Evolutionary conservation across 2,888 invertebrate species (phyloP), one percentile per base, ranked within the genome.

Genomic region (Macaria notata): DNA sequence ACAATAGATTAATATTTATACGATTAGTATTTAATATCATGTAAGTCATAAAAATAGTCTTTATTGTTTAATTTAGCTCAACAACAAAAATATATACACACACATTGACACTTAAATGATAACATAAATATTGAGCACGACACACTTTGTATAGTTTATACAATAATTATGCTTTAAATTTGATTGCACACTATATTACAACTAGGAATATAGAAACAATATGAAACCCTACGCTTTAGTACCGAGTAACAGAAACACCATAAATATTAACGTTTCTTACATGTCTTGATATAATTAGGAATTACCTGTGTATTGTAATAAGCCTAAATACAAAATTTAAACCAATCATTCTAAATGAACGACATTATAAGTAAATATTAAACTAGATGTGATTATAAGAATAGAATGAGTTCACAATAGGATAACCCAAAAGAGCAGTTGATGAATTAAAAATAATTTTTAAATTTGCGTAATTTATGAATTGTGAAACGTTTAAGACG

Each of bases 111-210:
- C 75, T 74, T 77, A 70, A 70, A 68, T 66, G 71, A 79, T 76
- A 74, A 46, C 31, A 42, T 29, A 73, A 78, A 1, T 4, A 8
- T 41, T 41, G 70, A 79, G 82, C 82, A 85, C 83, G 56, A 62
- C 68, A 79, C 80, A 82, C 79, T 70, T 72, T 76, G 79, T 59
- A 72, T 78, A 79, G 76, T 69, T 64, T 68, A 73, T 46, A 41
- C 31, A 48, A 44, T 31, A 42, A 41, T 8, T 6, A 47, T 41
- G 3, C 41, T 42, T 30, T 33, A 33, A 7, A 52, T 48, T 52
- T 52, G 31, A 56, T 44, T 45, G 44, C 52, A 56, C 47, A 38
- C 29, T 9, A 39, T 49, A 33, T 36, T 36, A 8, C 41, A n/a
- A 41, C 5, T 36, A 41, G 41, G 5, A 41, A 41, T 41, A 41